These are phyloP conservation scores for Mixornis gularis DNA, from an alignment of 2,113 vertebrate species.

Conservation along the genomic window DNA sequence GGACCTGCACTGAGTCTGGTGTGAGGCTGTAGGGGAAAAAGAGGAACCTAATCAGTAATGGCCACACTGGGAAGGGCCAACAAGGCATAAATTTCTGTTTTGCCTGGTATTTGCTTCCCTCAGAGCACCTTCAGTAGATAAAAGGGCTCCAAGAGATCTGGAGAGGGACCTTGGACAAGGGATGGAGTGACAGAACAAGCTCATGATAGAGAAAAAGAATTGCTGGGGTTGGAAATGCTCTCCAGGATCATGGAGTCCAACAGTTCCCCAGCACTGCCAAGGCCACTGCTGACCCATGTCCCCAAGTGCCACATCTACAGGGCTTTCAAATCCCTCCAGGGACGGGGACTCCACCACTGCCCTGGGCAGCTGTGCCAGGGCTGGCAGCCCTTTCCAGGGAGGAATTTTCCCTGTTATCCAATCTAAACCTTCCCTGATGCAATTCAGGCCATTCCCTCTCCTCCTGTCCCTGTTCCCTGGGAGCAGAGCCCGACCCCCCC, in stretches of 20 bases:
- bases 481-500: not conserved
- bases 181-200: not conserved
- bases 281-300: not conserved
- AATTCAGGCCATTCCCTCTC: not conserved
- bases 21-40: not conserved
- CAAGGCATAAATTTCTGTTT: not conserved
- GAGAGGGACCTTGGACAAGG: not conserved
- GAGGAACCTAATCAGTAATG: not conserved
- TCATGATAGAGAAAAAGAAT: not conserved
- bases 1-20: not conserved
- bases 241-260: not conserved
- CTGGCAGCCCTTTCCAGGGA: fast-evolving
- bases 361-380: not conserved
- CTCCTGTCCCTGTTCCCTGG: not conserved
- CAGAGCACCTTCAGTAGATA: not conserved
- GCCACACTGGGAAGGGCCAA: not conserved
- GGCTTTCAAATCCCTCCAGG: not conserved
- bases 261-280: not conserved
- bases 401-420: not conserved
- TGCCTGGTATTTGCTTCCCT: not conserved
- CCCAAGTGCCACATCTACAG: not conserved
- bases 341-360: fast-evolving
- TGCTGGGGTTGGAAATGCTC: not conserved
- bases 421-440: fast-evolving
- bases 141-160: not conserved